Base-by-base conservation (phyloP, 1,140 invertebrate species). In the Procambarus clarkii region DNA sequence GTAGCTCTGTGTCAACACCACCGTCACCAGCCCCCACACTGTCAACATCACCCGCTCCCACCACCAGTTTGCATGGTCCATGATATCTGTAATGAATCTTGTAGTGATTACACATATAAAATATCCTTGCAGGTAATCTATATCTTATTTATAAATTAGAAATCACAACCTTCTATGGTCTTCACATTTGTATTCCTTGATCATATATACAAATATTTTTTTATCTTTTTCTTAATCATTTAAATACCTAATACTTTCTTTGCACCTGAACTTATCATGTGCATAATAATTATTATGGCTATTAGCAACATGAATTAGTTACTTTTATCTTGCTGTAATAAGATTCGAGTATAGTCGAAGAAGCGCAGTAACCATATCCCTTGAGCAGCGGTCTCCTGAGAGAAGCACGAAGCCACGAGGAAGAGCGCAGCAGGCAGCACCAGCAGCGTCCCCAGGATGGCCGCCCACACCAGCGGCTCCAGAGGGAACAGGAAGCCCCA, bases 401-500 rank as follows among this genome's bases (percentile, higher is more conserved):
- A 45, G 69, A 74, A 48, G 11, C 24, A 13, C 3, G 15, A 44
- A 18, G 60, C 18, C 48, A 74, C 44, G n/a, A 85, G 45, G 44
- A 74, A 74, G 2, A 71, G 21, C 2, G n/a, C 34, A 13, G 54
- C n/a, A 48, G 46, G 13, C 7, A 71, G 34, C 21, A 85, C 13
- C 64, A 85, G 69, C 8, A 85, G 3, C 34, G 64, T 44, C 21
- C 21, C 60, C 44, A 85, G 13, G 60, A 85, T 69, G 60, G 60
- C 64, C 46, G 46, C 46, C 82, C 82, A 85, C 82, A 85, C 82
- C 69, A 64, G 44, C n/a, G 82, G 82, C 34, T 0, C 60, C 60
- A 85, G 64, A 18, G 82, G 82, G 58, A 85, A 58, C 44, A 85
- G 60, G 82, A 85, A 85, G 21, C 24, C 82, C 82, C 82, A 85